Percentiles rank a stretch among this genome's conserved stretches.
phyloP scores from a whole-genome alignment of 2,113 vertebrate genomes.

The Barnardius zonarius region DNA sequence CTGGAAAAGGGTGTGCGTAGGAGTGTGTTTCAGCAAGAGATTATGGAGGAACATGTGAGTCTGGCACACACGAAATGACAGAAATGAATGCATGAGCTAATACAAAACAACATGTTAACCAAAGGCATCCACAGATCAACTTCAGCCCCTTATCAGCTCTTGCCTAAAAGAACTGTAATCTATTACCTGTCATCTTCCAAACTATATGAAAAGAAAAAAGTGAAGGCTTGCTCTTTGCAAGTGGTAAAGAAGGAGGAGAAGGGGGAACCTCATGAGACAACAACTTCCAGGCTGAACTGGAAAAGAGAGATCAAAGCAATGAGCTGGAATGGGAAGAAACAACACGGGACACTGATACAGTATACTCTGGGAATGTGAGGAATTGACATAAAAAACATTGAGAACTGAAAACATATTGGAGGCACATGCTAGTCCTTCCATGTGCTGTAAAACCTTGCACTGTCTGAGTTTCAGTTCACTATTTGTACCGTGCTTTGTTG shows the following conservation, averaged over 20 bases:
- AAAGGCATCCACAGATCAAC: neutral
- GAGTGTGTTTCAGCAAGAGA: constrained; percentile 30
- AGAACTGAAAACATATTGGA: neutral
- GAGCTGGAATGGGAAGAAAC: neutral
- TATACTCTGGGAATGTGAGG: neutral
- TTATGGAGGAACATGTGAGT: neutral
- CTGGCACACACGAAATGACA: constrained; percentile 27
- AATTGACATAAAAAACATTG: neutral
- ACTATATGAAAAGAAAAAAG: neutral
- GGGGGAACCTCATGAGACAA: neutral
- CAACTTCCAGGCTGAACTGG: neutral
- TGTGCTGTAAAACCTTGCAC: neutral
- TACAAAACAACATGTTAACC: neutral
- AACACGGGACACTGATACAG: neutral
- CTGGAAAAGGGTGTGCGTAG: neutral
- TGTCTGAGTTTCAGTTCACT: neutral
- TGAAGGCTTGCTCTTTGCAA: neutral
- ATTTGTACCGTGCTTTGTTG: neutral
- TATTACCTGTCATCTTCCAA: neutral
- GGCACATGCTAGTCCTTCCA: neutral
- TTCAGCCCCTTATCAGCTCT: neutral
- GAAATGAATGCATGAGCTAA: neutral
- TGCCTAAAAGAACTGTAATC: neutral
- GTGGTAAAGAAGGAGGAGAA: neutral
- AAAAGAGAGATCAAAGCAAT: constrained; percentile 16